Evolutionary conservation across 1,140 invertebrate species (phyloP).

Genomic region (Apis cerana): DNA sequence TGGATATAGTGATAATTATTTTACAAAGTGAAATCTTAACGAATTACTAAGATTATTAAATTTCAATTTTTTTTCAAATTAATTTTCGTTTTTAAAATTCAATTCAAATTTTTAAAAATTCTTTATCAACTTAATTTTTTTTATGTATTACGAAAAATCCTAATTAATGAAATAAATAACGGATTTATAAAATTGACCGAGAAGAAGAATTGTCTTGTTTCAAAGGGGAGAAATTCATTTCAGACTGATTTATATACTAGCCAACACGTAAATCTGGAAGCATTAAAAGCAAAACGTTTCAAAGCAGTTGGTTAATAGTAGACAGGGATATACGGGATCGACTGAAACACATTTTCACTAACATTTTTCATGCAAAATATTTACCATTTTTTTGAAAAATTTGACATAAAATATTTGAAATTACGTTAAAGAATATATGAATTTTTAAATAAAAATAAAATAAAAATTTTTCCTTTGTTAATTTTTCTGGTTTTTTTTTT

Average conservation of each 20-base stretch:
- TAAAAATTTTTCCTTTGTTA: neutral
- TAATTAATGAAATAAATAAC: neutral
- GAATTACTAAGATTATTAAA: no score
- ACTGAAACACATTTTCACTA: neutral
- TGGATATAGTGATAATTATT: no score
- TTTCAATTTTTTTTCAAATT: no score
- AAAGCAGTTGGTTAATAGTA: neutral
- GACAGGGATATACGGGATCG: neutral
- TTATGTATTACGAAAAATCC: no score
- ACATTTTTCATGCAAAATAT: neutral
- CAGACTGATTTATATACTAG: slow-evolving; percentile 30
- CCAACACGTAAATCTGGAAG: slow-evolving; percentile 25
- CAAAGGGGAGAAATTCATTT: neutral
- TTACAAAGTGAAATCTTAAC: no score
- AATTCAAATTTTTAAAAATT: no score
- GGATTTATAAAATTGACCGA: neutral
- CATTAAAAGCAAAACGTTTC: slow-evolving; percentile 22
- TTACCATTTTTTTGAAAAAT: neutral
- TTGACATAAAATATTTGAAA: no score
- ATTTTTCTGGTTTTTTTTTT: neutral
- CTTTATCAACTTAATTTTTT: neutral
- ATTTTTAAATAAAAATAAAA: neutral
- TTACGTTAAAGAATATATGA: neutral
- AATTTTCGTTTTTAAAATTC: no score
- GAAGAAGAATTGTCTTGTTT: neutral